Conservation (phyloP, 2,797 vertebrate species). For the Phoebastria nigripes region DNA sequence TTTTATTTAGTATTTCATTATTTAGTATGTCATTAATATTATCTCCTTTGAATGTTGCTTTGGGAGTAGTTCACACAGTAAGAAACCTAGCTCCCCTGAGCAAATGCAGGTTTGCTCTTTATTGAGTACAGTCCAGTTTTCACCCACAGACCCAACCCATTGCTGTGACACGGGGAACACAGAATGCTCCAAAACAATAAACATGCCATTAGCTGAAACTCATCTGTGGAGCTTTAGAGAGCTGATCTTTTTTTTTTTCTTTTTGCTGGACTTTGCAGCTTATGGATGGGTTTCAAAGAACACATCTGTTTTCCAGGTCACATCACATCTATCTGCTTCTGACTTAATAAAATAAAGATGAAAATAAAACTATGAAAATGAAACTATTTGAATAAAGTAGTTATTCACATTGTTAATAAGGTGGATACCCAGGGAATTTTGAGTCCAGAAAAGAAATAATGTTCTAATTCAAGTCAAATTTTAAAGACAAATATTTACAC, state of each 20-base stretch:
- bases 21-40: neutral
- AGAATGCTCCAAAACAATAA: neutral
- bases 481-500: neutral
- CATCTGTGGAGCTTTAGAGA: neutral
- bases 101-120: neutral
- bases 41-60: neutral
- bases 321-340: neutral
- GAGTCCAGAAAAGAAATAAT: neutral
- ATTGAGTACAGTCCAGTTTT: neutral
- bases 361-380: neutral
- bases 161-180: neutral
- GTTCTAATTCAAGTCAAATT: neutral
- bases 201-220: neutral
- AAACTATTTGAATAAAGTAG: neutral
- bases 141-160: accelerated
- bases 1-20: neutral
- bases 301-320: neutral
- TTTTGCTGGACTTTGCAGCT: neutral
- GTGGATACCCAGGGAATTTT: accelerated
- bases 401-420: neutral
- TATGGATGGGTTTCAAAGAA: neutral
- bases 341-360: neutral
- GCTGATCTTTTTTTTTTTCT: neutral
- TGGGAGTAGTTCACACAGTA: neutral
- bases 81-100: neutral